Evolutionary conservation across 2,113 vertebrate species (phyloP).

Genomic region (Chauna torquata): DNA sequence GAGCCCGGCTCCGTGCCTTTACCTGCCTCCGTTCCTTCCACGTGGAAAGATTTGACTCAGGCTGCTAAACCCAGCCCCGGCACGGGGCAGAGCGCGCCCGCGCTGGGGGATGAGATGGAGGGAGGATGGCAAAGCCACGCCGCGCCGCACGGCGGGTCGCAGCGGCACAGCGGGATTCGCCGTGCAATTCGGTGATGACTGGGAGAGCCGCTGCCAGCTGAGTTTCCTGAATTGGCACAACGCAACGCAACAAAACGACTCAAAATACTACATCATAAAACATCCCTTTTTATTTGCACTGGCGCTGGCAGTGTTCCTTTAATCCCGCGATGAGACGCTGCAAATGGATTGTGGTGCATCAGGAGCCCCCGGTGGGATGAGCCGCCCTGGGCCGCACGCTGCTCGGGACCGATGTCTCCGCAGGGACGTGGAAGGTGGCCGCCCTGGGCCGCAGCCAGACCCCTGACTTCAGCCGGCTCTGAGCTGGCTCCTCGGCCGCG

Average conservation of each 20-base stretch:
- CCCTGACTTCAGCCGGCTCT: no score
- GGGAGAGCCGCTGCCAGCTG: background rate
- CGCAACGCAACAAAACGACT: background rate
- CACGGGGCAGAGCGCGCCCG: no score
- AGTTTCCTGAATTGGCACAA: background rate
- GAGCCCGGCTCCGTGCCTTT: background rate
- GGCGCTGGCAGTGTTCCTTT: background rate
- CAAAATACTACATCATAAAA: background rate
- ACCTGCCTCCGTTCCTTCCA: no score
- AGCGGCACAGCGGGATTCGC: background rate
- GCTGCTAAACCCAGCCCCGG: no score
- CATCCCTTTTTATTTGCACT: background rate
- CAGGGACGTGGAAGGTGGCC: fast-evolving
- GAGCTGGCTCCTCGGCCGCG: no score
- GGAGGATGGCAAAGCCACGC: no score
- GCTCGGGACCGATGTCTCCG: background rate
- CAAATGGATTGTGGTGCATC: background rate
- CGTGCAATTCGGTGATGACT: background rate
- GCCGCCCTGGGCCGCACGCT: fast-evolving
- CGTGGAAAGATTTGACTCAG: no score
- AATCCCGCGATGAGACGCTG: background rate
- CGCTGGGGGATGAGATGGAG: no score
- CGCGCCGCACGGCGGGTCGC: no score
- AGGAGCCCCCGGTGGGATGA: background rate
- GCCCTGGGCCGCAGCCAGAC: background rate